Evolutionary conservation across 1,140 invertebrate species (phyloP), one percentile per base, ranked within the genome.

Genomic region (Drosophila lacteicornis): DNA sequence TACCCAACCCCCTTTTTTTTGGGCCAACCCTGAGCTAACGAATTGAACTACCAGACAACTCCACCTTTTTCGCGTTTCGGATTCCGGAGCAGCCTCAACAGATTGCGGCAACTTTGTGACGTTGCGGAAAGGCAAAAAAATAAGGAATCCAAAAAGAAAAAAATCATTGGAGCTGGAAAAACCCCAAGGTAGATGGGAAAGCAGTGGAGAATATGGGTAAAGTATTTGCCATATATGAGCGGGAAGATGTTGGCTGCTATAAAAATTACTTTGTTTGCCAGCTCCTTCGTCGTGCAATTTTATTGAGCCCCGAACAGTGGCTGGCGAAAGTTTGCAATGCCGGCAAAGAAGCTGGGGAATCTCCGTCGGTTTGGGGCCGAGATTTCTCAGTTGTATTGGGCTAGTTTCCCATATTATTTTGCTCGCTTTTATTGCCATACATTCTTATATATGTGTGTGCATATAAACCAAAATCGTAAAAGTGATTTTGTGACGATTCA

Each of bases 381-480:
- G 83, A 87, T 87, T 87, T 87, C 83, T 88, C 83, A 75, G 77
- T 84, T 87, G 83, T 87, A 87, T 84, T 84, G 80, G 68, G 77
- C 84, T 87, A 87, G 83, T 88, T 88, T 83, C 13, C 49, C 59
- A 50, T 75, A 57, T 57, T 75, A 75, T 51, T 56, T 75, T 60
- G 30, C 45, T 30, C 19, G 27, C 73, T 76, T 76, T 69, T 67
- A 69, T 78, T 60, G 49, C 74, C 53, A 50, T 42, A 58, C 33
- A 58, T 49, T 25, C 42, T 11, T 25, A 56, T 22, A 22, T 38
- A 42, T 71, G 38, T 60, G 19, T 60, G 84, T 50, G 66, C 57
- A 75, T 84, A 88, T 87, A 87, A 88, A 83, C 84, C 83, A 88
- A 88, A 84, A 87, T 87, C 83, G 83, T 87, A 88, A 87, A 87